Percentiles rank a stretch among this genome's conserved stretches.
phyloP scores from a whole-genome alignment of 2,113 vertebrate species.

The Tonatia bakeri region DNA sequence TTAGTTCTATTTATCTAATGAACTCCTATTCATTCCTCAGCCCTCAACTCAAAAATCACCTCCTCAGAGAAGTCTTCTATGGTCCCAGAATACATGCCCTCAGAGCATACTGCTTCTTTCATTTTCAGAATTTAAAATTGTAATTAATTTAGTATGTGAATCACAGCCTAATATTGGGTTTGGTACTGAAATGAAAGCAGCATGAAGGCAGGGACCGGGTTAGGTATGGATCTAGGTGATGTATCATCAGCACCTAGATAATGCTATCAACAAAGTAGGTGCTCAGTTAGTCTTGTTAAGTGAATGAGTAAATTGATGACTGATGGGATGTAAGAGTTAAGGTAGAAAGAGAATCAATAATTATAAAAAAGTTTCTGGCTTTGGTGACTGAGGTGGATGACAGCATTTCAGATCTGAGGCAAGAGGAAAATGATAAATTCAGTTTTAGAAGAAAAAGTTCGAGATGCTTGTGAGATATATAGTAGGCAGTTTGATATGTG shows the following conservation, averaged over 20 bases:
- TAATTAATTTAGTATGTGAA: neutral
- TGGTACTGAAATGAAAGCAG: neutral
- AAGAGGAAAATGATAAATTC: neutral
- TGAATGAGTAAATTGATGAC: neutral
- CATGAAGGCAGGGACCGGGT: neutral
- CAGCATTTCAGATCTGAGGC: neutral
- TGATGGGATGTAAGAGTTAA: neutral
- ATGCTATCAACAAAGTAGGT: neutral
- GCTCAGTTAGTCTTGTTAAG: neutral
- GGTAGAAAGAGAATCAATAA: neutral
- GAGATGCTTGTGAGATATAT: neutral
- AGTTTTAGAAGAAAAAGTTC: neutral
- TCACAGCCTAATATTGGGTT: neutral
- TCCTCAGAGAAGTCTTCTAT: neutral
- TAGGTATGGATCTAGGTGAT: neutral
- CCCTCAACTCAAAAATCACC: neutral
- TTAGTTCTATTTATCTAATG: slow-evolving; percentile 13
- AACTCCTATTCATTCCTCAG: neutral
- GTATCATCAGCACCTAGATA: neutral
- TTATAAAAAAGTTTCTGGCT: neutral
- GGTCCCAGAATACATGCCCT: neutral
- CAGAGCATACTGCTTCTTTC: neutral
- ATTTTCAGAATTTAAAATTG: neutral
- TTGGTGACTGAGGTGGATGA: neutral
- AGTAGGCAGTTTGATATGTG: neutral